Percentiles rank a stretch among this genome's conserved stretches.
Evolutionary conservation across 2,888 invertebrate genomes (phyloP).

Genomic region (Chaetoderma sp.): DNA sequence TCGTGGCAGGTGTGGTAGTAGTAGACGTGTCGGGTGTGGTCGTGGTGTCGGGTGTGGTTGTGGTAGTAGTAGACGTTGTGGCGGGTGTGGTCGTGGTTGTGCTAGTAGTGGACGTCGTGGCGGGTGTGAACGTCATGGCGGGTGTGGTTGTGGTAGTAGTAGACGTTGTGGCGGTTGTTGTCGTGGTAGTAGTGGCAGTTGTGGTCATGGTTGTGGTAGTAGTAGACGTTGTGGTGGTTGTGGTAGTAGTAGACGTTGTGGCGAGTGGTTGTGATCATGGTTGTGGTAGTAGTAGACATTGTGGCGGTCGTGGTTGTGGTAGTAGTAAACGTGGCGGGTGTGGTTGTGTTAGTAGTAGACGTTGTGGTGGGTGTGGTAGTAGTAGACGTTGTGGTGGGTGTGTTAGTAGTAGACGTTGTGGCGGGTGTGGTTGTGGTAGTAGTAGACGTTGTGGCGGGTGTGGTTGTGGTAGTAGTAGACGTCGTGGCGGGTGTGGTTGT

Average conservation of each 20-base stretch:
- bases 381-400: neutral
- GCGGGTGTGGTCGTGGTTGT: neutral
- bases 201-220: neutral
- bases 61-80: neutral
- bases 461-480: neutral
- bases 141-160: neutral
- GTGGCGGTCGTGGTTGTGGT: neutral
- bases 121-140: neutral
- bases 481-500: neutral
- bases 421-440: neutral
- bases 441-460: neutral
- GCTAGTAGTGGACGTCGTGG: neutral
- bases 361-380: neutral
- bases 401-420: neutral
- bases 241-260: neutral
- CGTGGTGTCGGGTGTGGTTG: neutral
- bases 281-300: neutral
- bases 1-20: neutral
- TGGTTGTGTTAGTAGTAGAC: neutral
- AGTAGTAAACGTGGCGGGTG: neutral
- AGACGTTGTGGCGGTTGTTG: neutral
- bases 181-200: neutral
- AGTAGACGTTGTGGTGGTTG: neutral
- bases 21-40: neutral
- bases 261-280: neutral